phyloP scores from a whole-genome alignment of 2,888 invertebrate species.

The Hyles lineata region DNA sequence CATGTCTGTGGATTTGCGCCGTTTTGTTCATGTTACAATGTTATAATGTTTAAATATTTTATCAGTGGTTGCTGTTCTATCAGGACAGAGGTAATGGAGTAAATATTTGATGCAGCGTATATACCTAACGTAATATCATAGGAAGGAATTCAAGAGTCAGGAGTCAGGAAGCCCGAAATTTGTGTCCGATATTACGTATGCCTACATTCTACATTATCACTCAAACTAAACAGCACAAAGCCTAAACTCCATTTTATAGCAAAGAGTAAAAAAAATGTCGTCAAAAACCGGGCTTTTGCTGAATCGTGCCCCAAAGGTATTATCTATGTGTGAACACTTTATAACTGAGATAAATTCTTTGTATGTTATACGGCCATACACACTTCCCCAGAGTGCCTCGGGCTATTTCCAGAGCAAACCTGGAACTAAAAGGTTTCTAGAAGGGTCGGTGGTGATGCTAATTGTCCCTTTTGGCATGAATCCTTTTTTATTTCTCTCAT shows the following conservation, averaged over 20 bases:
- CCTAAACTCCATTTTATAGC: no score
- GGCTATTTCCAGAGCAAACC: slow-evolving; percentile 29
- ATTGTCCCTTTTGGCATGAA: background rate
- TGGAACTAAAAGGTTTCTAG: background rate
- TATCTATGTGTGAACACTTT: slow-evolving; percentile 37
- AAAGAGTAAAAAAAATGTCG: background rate
- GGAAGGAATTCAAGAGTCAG: no score
- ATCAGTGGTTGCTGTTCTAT: no score
- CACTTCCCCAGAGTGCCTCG: slow-evolving; percentile 1
- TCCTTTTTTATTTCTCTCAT: background rate
- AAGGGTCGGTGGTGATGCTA: background rate
- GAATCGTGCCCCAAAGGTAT: slow-evolving; percentile 11
- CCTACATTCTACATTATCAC: no score
- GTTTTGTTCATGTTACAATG: no score
- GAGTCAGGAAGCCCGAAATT: no score
- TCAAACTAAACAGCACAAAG: no score
- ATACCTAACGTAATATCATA: no score
- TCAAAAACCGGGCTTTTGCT: no score
- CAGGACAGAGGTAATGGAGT: no score
- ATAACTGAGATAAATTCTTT: slow-evolving; percentile 38
- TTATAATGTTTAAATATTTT: background rate
- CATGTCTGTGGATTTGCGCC: no score
- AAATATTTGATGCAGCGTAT: no score
- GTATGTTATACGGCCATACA: slow-evolving; percentile 21
- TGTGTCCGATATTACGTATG: background rate